Evolutionary conservation across 2,113 vertebrate genomes (phyloP).

Genomic region (Dasyprocta punctata): DNA sequence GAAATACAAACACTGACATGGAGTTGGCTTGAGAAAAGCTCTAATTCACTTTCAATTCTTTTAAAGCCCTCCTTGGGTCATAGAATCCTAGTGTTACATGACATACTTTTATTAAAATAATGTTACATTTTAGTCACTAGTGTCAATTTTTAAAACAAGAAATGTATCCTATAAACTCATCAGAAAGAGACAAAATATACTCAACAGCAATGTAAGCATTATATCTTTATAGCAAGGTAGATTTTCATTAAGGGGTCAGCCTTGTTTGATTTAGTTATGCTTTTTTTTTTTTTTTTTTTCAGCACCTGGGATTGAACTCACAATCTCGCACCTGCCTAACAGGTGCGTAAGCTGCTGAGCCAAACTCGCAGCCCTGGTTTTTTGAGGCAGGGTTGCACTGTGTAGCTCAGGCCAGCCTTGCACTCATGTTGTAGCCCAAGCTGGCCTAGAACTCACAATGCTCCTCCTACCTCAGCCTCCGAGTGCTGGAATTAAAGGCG

Average conservation of each 20-base stretch:
- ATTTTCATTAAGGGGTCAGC: constrained; percentile 33
- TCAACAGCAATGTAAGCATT: constrained; percentile 6
- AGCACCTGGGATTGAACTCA: too few relatives aligned
- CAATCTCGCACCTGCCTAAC: too few relatives aligned
- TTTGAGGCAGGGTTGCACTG: too few relatives aligned
- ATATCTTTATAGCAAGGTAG: neutral
- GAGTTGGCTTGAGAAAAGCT: neutral
- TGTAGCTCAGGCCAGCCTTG: too few relatives aligned
- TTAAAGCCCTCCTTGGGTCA: neutral
- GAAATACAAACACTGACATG: constrained; percentile 14
- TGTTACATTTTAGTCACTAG: neutral
- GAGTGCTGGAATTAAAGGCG: too few relatives aligned
- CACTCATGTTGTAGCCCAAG: too few relatives aligned
- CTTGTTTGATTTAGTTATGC: neutral
- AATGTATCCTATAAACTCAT: neutral
- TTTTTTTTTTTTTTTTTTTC: too few relatives aligned
- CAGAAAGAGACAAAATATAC: neutral
- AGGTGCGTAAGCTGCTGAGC: too few relatives aligned
- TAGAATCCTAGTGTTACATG: neutral
- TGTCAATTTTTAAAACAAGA: neutral
- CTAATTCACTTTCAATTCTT: neutral
- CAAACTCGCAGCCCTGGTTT: too few relatives aligned
- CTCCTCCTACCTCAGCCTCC: too few relatives aligned
- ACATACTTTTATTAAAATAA: constrained; percentile 25
- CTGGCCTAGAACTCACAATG: too few relatives aligned